Conservation (phyloP, 1,140 invertebrate species). For the Vanessa tameamea region DNA sequence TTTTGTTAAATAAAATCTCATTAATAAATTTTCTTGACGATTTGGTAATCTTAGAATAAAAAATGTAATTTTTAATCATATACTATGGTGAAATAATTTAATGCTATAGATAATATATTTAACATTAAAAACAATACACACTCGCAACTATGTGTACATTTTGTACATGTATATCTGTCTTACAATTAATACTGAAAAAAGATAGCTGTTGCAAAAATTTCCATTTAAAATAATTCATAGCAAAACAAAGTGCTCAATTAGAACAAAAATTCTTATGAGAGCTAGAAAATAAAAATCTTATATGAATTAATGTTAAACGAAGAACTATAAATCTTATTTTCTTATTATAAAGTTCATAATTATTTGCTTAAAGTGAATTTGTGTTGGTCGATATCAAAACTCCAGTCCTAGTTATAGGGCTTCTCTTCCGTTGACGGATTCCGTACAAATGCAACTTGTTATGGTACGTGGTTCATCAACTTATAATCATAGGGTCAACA, state of each 20-base stretch:
- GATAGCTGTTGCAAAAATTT: background rate
- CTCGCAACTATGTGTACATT: too few species aligned
- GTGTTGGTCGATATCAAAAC: constrained; percentile 47
- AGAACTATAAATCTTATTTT: constrained; percentile 7
- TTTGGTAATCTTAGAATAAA: too few species aligned
- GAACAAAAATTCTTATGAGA: constrained; percentile 1
- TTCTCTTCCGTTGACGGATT: constrained; percentile 44
- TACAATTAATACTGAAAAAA: too few species aligned
- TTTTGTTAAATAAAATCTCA: too few species aligned
- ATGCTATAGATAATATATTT: too few species aligned
- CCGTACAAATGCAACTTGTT: constrained; percentile 43
- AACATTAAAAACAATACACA: too few species aligned
- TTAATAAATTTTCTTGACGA: too few species aligned
- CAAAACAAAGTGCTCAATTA: background rate
- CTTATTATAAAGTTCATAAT: background rate
- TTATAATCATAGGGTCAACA: constrained; percentile 42
- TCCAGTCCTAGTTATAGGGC: constrained; percentile 37
- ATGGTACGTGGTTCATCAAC: constrained; percentile 42
- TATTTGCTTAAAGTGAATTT: constrained; percentile 1
- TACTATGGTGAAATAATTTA: too few species aligned
- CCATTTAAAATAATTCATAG: too few species aligned
- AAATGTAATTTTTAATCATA: too few species aligned
- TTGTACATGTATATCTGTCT: too few species aligned
- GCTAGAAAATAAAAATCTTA: background rate
- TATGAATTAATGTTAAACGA: background rate